Conservation (phyloP, 2,797 vertebrate species). For the Salmo trutta region DNA sequence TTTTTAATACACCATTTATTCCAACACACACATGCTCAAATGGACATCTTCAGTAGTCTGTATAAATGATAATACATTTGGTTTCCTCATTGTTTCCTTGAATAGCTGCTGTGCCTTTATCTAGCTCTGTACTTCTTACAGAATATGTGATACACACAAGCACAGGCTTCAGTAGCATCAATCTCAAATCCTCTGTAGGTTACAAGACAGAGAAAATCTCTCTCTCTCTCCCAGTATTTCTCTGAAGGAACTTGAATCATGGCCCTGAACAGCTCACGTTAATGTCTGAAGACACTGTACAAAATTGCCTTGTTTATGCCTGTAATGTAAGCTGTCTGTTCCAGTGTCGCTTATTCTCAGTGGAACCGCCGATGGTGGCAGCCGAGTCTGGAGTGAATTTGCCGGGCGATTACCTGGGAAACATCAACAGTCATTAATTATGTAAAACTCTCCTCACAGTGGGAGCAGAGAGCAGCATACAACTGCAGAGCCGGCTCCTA, state of each 20-base stretch:
- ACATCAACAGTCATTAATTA: constrained; percentile 86
- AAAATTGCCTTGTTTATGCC: constrained; percentile 82
- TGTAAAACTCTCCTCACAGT: constrained; percentile 77
- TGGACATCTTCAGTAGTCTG: no score
- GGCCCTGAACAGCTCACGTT: constrained; percentile 68
- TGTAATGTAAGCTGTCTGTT: constrained; percentile 81
- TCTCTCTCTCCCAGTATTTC: constrained; percentile 57
- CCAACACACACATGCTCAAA: no score
- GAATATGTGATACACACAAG: constrained; percentile 60
- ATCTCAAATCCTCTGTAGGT: constrained; percentile 68
- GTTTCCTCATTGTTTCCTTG: no score
- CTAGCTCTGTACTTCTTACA: constrained; percentile 29
- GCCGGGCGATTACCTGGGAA: constrained; percentile 81
- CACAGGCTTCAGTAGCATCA: constrained; percentile 62
- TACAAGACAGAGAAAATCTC: constrained; percentile 60
- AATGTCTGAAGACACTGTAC: constrained; percentile 80
- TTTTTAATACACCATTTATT: no score
- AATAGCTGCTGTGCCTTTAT: constrained; percentile 13
- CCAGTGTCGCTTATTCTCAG: constrained; percentile 69
- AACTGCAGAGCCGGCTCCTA: constrained; percentile 70
- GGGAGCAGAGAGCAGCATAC: constrained; percentile 56
- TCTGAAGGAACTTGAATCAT: constrained; percentile 69
- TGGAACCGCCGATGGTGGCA: constrained; percentile 65
- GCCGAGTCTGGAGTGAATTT: constrained; percentile 75
- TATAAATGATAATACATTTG: no score